Conservation (phyloP, 2,113 vertebrate genomes). For the Cavia porcellus region DNA sequence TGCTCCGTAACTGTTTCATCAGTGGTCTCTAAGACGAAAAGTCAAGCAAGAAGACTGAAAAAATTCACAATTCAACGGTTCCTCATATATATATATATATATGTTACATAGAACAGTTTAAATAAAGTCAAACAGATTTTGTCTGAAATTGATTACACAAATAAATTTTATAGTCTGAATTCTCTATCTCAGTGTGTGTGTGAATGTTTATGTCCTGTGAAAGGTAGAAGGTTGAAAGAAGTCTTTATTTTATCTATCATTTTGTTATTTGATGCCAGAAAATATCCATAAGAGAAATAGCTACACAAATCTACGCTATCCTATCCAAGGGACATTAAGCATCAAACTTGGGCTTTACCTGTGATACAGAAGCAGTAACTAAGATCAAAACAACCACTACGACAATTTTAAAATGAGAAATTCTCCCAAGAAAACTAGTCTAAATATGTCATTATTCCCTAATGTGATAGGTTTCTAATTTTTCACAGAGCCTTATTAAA, state of each 20-base stretch:
- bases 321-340: background rate
- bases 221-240: background rate
- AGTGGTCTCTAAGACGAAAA: background rate
- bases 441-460: slow-evolving; percentile 60
- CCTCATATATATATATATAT: background rate
- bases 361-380: background rate
- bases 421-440: background rate
- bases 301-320: background rate
- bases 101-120: background rate
- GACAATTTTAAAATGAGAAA: slow-evolving; percentile 29
- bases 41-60: background rate
- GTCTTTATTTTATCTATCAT: background rate
- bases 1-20: background rate
- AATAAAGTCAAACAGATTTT: background rate
- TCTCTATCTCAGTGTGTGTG: background rate
- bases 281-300: background rate
- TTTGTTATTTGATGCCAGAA: background rate
- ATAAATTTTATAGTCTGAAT: background rate
- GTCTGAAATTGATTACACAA: background rate
- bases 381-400: background rate
- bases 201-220: background rate
- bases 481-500: slow-evolving; percentile 84
- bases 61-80: background rate
- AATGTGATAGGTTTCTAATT: slow-evolving; percentile 69
- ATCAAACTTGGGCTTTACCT: background rate